phyloP scores from a whole-genome alignment of 2,113 vertebrate species.

The Blennius ocellaris region DNA sequence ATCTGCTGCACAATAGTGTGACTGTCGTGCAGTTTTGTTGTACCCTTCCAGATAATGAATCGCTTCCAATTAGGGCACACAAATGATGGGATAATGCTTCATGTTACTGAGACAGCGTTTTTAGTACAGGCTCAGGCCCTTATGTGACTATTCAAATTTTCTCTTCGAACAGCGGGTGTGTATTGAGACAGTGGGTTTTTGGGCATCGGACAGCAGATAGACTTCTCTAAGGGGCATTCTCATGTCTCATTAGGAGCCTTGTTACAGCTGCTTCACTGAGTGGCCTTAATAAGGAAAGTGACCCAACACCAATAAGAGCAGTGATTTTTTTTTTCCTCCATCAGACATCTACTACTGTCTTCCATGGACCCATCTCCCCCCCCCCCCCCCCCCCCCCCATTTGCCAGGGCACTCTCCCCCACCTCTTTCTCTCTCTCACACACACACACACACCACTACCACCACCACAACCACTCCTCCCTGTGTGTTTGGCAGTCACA shows the following conservation, averaged over 20 bases:
- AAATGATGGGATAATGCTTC: conserved; percentile 42
- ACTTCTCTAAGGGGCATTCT: conserved; percentile 68
- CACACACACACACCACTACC: neutral
- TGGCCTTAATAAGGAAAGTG: conserved; percentile 78
- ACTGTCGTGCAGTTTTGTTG: conserved; percentile 24
- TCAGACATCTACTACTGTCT: conserved; percentile 47
- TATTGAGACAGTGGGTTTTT: conserved; percentile 37
- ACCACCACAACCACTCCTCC: conserved; percentile 47
- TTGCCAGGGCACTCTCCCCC: conserved; percentile 46
- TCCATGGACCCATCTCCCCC: conserved; percentile 51
- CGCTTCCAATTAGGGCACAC: conserved; percentile 58
- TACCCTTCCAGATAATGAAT: conserved; percentile 49
- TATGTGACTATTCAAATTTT: conserved; percentile 43
- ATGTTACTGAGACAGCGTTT: conserved; percentile 28
- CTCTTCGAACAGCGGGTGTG: conserved; percentile 29
- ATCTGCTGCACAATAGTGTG: conserved; percentile 65
- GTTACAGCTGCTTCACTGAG: conserved; percentile 69
- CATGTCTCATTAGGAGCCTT: conserved; percentile 74
- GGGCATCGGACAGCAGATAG: conserved; percentile 58
- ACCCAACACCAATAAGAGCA: conserved; percentile 67
- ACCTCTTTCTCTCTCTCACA: too few relatives aligned
- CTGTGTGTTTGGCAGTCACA: conserved; percentile 83
- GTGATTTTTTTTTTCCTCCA: conserved; percentile 58
- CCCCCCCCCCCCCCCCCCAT: conserved; percentile 24
- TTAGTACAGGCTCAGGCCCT: conserved; percentile 30